These are phyloP conservation scores for Daboia siamensis DNA, from an alignment of 2,113 vertebrate genomes.

Conservation along the genomic window DNA sequence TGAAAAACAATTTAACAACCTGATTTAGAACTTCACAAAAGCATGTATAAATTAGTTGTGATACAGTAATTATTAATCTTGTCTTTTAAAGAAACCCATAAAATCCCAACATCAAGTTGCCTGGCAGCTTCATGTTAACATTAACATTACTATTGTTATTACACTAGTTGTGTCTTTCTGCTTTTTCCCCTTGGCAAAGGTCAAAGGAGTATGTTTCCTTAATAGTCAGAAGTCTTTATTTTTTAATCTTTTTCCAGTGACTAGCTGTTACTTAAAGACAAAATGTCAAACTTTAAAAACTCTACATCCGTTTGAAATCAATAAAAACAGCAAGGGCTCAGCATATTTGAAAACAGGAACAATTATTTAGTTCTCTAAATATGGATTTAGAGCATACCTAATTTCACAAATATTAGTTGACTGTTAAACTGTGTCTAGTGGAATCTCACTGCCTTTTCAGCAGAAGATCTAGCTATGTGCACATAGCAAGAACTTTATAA, in stretches of 20 bases:
- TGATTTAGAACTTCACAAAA: constrained; percentile 3
- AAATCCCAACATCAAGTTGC: neutral
- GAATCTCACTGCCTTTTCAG: too few species aligned
- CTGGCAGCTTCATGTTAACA: neutral
- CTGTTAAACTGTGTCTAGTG: neutral
- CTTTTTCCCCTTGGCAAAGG: neutral
- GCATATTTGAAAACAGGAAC: constrained; percentile 7
- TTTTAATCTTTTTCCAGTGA: constrained; percentile 37
- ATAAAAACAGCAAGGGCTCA: constrained; percentile 11
- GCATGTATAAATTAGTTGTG: neutral
- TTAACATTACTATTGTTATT: neutral
- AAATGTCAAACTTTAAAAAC: constrained; percentile 29
- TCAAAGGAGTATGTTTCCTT: constrained; percentile 10
- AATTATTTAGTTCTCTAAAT: constrained; percentile 18
- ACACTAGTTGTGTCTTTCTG: neutral
- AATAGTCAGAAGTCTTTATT: constrained; percentile 26
- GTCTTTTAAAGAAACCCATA: neutral
- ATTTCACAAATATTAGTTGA: neutral
- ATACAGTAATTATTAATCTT: neutral
- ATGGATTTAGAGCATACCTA: constrained; percentile 8
- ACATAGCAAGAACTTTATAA: neutral
- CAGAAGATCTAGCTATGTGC: neutral
- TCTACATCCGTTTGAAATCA: constrained; percentile 18
- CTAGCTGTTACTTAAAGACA: constrained; percentile 19
- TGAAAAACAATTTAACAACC: neutral